phyloP scores from a whole-genome alignment of 2,888 invertebrate species.

The Hoplodrina blanda region DNA sequence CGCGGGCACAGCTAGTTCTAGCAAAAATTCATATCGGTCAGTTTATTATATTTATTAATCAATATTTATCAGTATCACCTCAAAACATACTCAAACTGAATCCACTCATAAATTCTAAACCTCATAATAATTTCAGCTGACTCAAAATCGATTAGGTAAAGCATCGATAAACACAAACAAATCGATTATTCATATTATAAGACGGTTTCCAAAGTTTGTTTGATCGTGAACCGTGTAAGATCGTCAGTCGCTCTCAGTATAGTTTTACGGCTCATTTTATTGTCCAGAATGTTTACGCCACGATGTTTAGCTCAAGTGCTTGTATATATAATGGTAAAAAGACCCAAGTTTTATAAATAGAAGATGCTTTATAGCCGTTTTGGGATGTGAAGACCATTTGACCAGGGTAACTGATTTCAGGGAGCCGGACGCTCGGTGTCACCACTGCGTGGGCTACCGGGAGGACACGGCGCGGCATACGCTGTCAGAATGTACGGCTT shows the following conservation, averaged over 20 bases:
- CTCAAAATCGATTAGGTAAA: slow-evolving; percentile 33
- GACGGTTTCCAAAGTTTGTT: slow-evolving; percentile 20
- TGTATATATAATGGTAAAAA: slow-evolving; percentile 20
- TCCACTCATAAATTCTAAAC: slow-evolving; percentile 4
- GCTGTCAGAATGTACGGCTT: no score
- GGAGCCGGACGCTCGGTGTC: no score
- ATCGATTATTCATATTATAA: slow-evolving; percentile 40
- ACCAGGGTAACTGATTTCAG: slow-evolving; percentile 3
- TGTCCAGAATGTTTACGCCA: slow-evolving; percentile 46
- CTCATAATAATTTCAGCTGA: slow-evolving; percentile 14
- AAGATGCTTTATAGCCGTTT: slow-evolving; percentile 15
- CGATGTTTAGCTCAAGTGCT: slow-evolving; percentile 34
- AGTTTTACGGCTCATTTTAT: slow-evolving; percentile 55
- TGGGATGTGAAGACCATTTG: not conserved
- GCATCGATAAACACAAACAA: slow-evolving; percentile 24
- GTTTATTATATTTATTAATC: no score
- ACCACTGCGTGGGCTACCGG: no score
- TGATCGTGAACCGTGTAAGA: slow-evolving; percentile 15
- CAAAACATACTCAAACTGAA: not conserved
- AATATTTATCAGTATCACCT: not conserved
- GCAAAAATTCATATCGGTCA: no score
- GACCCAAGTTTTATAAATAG: slow-evolving; percentile 28
- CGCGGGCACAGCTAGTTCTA: no score
- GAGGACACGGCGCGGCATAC: no score
- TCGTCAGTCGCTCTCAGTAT: slow-evolving; percentile 23